phyloP scores from a whole-genome alignment of 2,888 invertebrate species.

The Eristalis arbustorum region DNA sequence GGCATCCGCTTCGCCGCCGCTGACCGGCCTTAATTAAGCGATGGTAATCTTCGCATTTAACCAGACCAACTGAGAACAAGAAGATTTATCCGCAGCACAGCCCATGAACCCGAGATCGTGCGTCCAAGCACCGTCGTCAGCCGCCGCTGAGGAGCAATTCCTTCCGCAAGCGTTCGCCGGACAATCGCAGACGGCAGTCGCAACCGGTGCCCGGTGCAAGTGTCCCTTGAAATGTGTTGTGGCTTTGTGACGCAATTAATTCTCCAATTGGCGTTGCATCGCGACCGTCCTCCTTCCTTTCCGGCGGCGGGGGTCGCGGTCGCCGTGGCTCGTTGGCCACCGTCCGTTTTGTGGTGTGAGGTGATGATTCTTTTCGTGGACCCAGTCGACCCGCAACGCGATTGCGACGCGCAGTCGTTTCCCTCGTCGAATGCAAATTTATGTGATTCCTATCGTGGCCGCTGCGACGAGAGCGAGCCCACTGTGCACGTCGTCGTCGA shows the following conservation, averaged over 20 bases:
- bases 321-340: conserved; percentile 51
- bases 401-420: conserved; percentile 13
- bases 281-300: conserved; percentile 32
- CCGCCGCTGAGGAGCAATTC: conserved; percentile 35
- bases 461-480: conserved; percentile 4
- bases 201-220: neutral
- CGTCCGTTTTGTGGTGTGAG: conserved; percentile 60
- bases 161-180: conserved; percentile 40
- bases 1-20: neutral
- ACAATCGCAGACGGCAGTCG: neutral
- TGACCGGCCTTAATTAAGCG: conserved; percentile 57
- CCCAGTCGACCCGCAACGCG: conserved; percentile 19
- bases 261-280: conserved; percentile 65
- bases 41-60: conserved; percentile 59
- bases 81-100: conserved; percentile 56
- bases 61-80: conserved; percentile 32
- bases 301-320: neutral
- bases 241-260: conserved; percentile 70
- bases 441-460: conserved; percentile 60
- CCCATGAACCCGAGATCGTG: conserved; percentile 54
- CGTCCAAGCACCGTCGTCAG: conserved; percentile 32
- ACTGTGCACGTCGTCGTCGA: conserved; percentile 31
- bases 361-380: conserved; percentile 66
- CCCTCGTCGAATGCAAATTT: conserved; percentile 68
- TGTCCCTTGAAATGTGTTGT: conserved; percentile 55